Conservation (phyloP, 2,797 vertebrate species). For the Alfaro cultratus region DNA sequence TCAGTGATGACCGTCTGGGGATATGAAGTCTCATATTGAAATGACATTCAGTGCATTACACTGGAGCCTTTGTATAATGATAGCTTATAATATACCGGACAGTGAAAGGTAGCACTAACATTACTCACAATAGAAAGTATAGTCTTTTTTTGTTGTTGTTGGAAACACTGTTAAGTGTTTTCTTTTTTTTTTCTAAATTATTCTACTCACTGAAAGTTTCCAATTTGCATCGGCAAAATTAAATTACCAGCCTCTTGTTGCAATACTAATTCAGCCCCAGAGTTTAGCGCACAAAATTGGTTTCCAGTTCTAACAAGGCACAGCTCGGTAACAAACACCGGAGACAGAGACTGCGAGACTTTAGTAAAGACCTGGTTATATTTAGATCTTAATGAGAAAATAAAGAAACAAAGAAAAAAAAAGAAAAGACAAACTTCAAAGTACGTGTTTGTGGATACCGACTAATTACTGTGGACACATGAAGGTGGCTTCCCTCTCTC, state of each 20-base stretch:
- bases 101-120: not conserved
- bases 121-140: not conserved
- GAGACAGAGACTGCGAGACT: conserved; percentile 22
- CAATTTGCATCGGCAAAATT: conserved; percentile 59
- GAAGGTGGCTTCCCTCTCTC: conserved; percentile 36
- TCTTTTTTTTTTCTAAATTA: conserved; percentile 44
- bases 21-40: conserved; percentile 21
- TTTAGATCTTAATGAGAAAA: conserved; percentile 3
- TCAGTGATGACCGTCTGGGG: conserved; percentile 24
- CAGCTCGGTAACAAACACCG: conserved; percentile 18
- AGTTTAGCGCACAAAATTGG: conserved; percentile 37
- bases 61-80: conserved; percentile 4
- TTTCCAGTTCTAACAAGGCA: conserved; percentile 35
- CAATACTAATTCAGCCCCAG: conserved; percentile 47
- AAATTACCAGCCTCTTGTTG: conserved; percentile 53
- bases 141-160: not conserved
- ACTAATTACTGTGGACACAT: conserved; percentile 1
- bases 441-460: not conserved
- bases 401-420: not conserved
- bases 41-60: conserved; percentile 13
- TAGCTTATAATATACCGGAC: conserved; percentile 1
- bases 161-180: conserved; percentile 4
- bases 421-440: not conserved
- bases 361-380: conserved; percentile 9
- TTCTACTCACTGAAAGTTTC: conserved; percentile 56